Base-by-base conservation (phyloP, 2,888 invertebrate species). In the Idaea biselata region DNA sequence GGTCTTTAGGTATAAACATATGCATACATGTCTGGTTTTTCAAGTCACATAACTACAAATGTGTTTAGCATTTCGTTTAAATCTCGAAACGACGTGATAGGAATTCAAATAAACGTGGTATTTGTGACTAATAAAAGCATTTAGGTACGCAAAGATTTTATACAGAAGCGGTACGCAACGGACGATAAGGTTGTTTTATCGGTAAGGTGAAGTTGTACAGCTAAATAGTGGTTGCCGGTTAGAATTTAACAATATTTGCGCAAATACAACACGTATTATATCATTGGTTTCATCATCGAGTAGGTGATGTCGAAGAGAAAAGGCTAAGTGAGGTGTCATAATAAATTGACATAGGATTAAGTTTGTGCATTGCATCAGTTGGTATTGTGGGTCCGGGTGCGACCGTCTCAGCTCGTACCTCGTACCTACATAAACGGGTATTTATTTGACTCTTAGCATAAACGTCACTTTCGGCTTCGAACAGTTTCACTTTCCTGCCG, bases 401-500 rank as follows among this genome's bases (percentile, higher is more conserved):
- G 58, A 62, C 62, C 68, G 66, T 60, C 62, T 64, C 67, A 64
- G 60, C 25, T 55, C 71, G 68, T n/a, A n/a, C 66, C 63, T 67
- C 65, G 64, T 70, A 63, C 68, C 75, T 69, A 66, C 72, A 78
- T 81, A 82, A 81, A 82, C 79, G 68, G 75, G 78, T 81, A 80
- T 83, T 83, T 83, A 82, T 82, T 78, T 78, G 74, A 69, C 72
- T 83, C 82, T 82, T 83, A 80, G 73, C 71, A 77, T 82, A 83
- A 87, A 79, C 79, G 71, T 80, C 80, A 85, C 84, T 88, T 87
- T 89, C 84, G 83, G 84, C 80, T 77, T 81, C 78, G 73, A 81
- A 80, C 83, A 83, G 85, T 91, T 90, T 91, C 90, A 88, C 91
- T 91, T 91, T 90, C 81, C 78, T 87, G 84, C 79, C 81, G 85